phyloP scores from a whole-genome alignment of 2,888 invertebrate genomes.

The Dolichomitus sp. region DNA sequence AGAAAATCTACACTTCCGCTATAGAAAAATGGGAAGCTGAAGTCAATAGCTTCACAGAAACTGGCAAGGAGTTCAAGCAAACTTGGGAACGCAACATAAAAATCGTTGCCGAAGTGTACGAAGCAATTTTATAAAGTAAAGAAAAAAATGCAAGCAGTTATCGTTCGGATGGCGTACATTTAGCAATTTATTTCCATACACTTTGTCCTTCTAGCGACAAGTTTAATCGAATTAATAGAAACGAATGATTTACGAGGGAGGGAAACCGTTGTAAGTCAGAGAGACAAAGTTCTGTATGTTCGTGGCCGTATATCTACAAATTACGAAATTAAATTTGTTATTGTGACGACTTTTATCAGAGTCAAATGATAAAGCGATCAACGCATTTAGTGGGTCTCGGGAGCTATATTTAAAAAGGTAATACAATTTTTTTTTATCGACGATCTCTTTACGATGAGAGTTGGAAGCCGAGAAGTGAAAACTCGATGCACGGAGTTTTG shows the following conservation, averaged over 20 bases:
- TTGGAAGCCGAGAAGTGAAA: not conserved
- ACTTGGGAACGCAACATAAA: slow-evolving; percentile 54
- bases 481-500: not conserved
- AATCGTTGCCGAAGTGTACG: slow-evolving; percentile 57
- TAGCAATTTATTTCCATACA: slow-evolving; percentile 52
- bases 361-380: slow-evolving; percentile 29
- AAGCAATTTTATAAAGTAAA: slow-evolving; percentile 39
- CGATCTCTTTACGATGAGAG: not conserved
- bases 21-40: slow-evolving; percentile 46
- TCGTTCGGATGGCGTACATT: not conserved
- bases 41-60: slow-evolving; percentile 43
- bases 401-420: slow-evolving; percentile 15
- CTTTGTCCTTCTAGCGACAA: slow-evolving; percentile 27
- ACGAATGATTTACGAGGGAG: not conserved
- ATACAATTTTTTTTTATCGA: not conserved
- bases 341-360: slow-evolving; percentile 5
- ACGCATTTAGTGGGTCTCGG: slow-evolving; percentile 11
- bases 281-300: slow-evolving; percentile 4
- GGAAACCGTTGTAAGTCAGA: not conserved
- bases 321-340: slow-evolving; percentile 7
- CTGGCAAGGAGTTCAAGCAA: slow-evolving; percentile 53
- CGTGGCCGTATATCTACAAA: not conserved
- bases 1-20: slow-evolving; percentile 9
- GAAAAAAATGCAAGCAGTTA: not conserved
- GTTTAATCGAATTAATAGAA: slow-evolving; percentile 21